Percentiles rank a stretch among this genome's conserved stretches.
Conservation (phyloP, 2,113 vertebrate species). For the Ctenomys sociabilis region DNA sequence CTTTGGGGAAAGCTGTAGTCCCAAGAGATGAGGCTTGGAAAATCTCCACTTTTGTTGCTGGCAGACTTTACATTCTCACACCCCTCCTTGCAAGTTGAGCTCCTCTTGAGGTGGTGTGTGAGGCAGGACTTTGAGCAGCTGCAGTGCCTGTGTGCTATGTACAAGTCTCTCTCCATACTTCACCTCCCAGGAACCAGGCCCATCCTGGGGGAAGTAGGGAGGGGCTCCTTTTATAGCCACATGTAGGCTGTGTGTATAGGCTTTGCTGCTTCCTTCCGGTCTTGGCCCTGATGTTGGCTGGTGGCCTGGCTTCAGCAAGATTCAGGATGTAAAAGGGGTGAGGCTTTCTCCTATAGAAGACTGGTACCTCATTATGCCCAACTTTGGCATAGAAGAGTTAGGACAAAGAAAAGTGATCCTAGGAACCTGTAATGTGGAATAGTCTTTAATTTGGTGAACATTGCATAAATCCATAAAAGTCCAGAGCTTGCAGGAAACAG, state of each 20-base stretch:
- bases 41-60: not conserved
- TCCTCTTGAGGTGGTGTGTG: conserved; percentile 33
- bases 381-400: conserved; percentile 39
- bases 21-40: not conserved
- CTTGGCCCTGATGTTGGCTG: conserved; percentile 67
- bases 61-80: not conserved
- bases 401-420: conserved; percentile 29
- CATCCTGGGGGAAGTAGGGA: conserved; percentile 68
- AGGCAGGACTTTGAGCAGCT: conserved; percentile 55
- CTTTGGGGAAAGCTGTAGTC: not conserved
- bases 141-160: conserved; percentile 52
- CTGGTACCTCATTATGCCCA: conserved; percentile 60
- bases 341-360: conserved; percentile 58
- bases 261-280: conserved; percentile 78
- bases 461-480: not conserved
- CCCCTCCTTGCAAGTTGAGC: not conserved
- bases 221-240: conserved; percentile 75
- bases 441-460: conserved; percentile 22
- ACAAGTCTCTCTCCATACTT: conserved; percentile 23
- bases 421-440: not conserved
- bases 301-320: conserved; percentile 70
- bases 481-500: not conserved
- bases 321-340: conserved; percentile 60
- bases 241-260: conserved; percentile 72
- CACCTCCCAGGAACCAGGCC: conserved; percentile 65